A percentile compares a stretch with the other conserved stretches of the same genome.
Conservation (phyloP, 1,140 invertebrate species). For the Euura saliciscinereae region DNA sequence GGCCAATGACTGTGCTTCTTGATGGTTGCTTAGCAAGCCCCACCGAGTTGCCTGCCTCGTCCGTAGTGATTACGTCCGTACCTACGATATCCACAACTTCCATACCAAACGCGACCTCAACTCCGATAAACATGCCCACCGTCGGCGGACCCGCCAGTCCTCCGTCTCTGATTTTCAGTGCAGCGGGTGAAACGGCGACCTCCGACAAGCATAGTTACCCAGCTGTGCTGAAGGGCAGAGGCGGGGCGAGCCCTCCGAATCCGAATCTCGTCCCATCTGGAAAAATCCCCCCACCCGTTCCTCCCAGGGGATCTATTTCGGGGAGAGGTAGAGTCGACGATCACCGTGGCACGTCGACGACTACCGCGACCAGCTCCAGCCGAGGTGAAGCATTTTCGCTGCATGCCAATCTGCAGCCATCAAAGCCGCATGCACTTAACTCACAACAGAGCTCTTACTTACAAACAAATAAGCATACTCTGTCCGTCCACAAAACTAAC, state of each 20-base stretch:
- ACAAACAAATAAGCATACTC: not conserved
- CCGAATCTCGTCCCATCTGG: slow-evolving; percentile 51
- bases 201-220: slow-evolving; percentile 64
- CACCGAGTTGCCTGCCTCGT: slow-evolving; percentile 10
- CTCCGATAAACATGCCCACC: slow-evolving; percentile 38
- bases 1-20: slow-evolving; percentile 17
- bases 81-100: slow-evolving; percentile 23
- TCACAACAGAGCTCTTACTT: not conserved
- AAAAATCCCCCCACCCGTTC: slow-evolving; percentile 80
- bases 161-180: slow-evolving; percentile 59
- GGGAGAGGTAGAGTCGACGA: slow-evolving; percentile 34
- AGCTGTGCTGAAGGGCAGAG: slow-evolving; percentile 74
- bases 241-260: slow-evolving; percentile 50
- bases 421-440: slow-evolving; percentile 3
- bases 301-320: slow-evolving; percentile 71
- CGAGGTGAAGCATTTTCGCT: slow-evolving; percentile 53
- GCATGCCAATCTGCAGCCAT: slow-evolving; percentile 36
- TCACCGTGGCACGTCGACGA: slow-evolving; percentile 26
- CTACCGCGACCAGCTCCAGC: slow-evolving; percentile 38
- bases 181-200: slow-evolving; percentile 41
- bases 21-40: slow-evolving; percentile 28
- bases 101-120: slow-evolving; percentile 47
- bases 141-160: slow-evolving; percentile 60
- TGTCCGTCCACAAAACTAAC: not conserved
- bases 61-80: slow-evolving; percentile 12